Conservation (phyloP, 1,140 invertebrate species). For the Drosophila seguyi region DNA sequence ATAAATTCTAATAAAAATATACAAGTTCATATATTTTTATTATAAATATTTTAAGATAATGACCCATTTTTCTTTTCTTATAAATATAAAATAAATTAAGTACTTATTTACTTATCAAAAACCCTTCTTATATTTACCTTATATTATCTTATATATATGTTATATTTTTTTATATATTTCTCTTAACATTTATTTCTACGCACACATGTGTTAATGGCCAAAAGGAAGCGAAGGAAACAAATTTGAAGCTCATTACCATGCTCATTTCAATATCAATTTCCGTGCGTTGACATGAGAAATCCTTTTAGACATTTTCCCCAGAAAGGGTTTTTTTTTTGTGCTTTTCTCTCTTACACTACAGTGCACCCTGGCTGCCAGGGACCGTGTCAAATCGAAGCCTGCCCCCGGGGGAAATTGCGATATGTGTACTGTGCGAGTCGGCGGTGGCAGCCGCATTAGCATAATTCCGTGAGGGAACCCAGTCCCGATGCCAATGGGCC, state of each 20-base stretch:
- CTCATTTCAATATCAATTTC: conserved; percentile 74
- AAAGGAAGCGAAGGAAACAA: conserved; percentile 40
- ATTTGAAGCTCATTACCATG: conserved; percentile 71
- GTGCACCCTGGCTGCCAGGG: conserved; percentile 5
- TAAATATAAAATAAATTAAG: no score
- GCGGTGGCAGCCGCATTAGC: conserved; percentile 13
- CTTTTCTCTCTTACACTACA: neutral
- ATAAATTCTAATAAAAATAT: no score
- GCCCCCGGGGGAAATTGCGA: conserved; percentile 8
- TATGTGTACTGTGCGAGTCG: conserved; percentile 4
- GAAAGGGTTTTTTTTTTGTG: neutral
- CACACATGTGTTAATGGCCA: conserved; percentile 17
- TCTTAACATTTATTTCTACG: neutral
- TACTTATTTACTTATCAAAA: no score
- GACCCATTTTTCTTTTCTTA: no score
- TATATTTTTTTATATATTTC: no score
- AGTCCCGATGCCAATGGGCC: neutral
- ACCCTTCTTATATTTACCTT: neutral
- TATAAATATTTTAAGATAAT: no score
- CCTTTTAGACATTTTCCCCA: conserved; percentile 56
- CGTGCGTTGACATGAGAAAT: conserved; percentile 57
- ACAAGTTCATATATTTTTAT: no score
- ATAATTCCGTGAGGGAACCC: conserved; percentile 18
- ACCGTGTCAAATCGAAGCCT: neutral
- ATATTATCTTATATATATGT: no score